These are phyloP conservation scores for Zaprionus taronus DNA, from an alignment of 1,140 invertebrate genomes.

Conservation along the genomic window DNA sequence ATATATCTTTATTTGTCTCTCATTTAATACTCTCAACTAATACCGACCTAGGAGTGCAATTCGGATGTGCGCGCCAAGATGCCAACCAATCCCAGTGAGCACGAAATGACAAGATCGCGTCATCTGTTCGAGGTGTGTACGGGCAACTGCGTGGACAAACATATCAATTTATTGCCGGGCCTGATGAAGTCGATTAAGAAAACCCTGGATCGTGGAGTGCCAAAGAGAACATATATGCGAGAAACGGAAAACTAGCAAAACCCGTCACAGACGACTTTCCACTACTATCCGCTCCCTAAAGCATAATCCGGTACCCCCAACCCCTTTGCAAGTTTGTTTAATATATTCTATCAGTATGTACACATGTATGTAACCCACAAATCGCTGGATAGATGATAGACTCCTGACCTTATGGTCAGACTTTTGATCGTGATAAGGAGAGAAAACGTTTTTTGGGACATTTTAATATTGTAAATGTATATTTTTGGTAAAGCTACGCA, in stretches of 20 bases:
- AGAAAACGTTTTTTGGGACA: constrained; percentile 1
- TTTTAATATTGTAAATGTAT: constrained; percentile 7
- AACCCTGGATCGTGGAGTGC: constrained; percentile 84
- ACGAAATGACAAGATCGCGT: constrained; percentile 88
- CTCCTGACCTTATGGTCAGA: neutral
- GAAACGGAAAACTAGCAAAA: neutral
- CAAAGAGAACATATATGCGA: constrained; percentile 28
- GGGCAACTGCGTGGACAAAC: constrained; percentile 92
- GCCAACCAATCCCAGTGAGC: constrained; percentile 88
- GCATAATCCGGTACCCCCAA: neutral
- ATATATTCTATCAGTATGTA: neutral
- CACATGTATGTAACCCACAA: neutral
- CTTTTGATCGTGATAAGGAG: neutral
- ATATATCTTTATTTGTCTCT: too few relatives aligned
- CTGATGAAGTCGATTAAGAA: constrained; percentile 91
- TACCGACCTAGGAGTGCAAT: constrained; percentile 87
- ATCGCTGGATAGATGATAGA: neutral
- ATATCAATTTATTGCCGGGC: constrained; percentile 90
- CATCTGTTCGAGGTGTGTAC: constrained; percentile 94
- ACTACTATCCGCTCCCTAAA: neutral
- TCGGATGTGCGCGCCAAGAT: constrained; percentile 91
- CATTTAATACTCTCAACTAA: neutral
- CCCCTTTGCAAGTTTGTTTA: neutral
- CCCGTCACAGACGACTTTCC: neutral
- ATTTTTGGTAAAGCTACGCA: constrained; percentile 66